Evolutionary conservation across 2,113 vertebrate genomes (phyloP).

Genomic region (Nothocercus nigrocapillus): DNA sequence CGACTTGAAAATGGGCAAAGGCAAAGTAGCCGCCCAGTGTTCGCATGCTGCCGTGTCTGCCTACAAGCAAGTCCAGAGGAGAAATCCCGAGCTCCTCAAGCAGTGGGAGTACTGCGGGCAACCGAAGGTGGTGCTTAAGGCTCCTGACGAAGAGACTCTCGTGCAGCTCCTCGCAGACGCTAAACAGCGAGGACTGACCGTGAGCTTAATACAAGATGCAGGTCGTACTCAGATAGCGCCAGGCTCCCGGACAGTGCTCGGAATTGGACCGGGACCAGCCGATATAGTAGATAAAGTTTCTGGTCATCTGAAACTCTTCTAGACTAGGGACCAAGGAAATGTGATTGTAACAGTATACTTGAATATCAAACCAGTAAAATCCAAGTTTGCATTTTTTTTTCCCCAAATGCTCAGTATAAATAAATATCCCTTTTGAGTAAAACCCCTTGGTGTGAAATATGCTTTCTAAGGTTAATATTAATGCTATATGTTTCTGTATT

Average conservation of each 20-base stretch:
- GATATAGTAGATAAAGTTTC: slow-evolving; percentile 91
- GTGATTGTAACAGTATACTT: fast-evolving
- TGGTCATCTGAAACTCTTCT: slow-evolving; percentile 93
- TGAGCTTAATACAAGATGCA: slow-evolving; percentile 95
- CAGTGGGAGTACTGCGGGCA: slow-evolving; percentile 96
- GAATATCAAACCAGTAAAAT: not conserved
- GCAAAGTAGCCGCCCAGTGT: slow-evolving; percentile 95
- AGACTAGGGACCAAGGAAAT: not conserved
- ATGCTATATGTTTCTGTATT: not conserved
- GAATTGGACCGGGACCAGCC: slow-evolving; percentile 90
- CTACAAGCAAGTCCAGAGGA: slow-evolving; percentile 89
- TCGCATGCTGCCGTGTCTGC: slow-evolving; percentile 93
- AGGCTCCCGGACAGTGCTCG: slow-evolving; percentile 92
- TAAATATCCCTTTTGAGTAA: not conserved
- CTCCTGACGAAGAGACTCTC: slow-evolving; percentile 87
- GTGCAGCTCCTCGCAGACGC: slow-evolving; percentile 85
- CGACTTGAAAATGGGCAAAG: slow-evolving; percentile 97
- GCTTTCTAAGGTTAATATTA: not conserved
- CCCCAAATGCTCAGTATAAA: not conserved
- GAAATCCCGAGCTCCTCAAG: slow-evolving; percentile 88
- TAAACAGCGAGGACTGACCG: slow-evolving; percentile 84
- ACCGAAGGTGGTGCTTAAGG: slow-evolving; percentile 94
- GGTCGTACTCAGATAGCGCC: slow-evolving; percentile 95
- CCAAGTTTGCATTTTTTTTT: not conserved
- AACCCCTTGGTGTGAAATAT: not conserved